Conservation (phyloP, 2,888 invertebrate species). For the Elegia similella region DNA sequence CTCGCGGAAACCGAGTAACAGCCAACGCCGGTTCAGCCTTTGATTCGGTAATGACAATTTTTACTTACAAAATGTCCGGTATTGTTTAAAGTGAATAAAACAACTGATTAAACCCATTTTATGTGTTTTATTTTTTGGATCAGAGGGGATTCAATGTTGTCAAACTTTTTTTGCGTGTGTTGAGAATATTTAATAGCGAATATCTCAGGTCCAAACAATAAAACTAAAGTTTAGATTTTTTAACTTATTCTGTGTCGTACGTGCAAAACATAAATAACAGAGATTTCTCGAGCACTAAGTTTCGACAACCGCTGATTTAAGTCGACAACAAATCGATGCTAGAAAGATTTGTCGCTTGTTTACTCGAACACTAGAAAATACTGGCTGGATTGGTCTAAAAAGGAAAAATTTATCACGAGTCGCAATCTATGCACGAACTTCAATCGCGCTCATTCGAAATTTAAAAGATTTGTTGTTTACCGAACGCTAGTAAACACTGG, state of each 20-base stretch:
- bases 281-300: slow-evolving; percentile 9
- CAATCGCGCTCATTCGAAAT: slow-evolving; percentile 44
- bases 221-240: background rate
- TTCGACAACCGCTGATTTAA: slow-evolving; percentile 15
- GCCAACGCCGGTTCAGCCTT: slow-evolving; percentile 45
- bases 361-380: slow-evolving; percentile 6
- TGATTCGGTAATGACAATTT: slow-evolving; percentile 51
- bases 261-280: slow-evolving; percentile 8
- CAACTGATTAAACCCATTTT: slow-evolving; percentile 4
- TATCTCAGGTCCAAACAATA: background rate
- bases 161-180: too few species aligned
- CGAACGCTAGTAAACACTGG: background rate
- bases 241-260: slow-evolving; percentile 5
- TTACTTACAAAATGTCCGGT: slow-evolving; percentile 20
- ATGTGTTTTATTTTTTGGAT: background rate
- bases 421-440: background rate
- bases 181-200: too few species aligned
- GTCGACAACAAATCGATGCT: slow-evolving; percentile 13
- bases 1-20: slow-evolving; percentile 38
- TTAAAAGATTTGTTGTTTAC: slow-evolving; percentile 42
- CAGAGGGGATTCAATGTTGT: background rate
- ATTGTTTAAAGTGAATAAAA: slow-evolving; percentile 12
- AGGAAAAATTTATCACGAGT: background rate
- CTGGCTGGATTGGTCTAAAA: slow-evolving; percentile 10
- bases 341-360: slow-evolving; percentile 27